Base-by-base conservation (phyloP, 2,888 invertebrate genomes). In the Rhodophaea formosa region DNA sequence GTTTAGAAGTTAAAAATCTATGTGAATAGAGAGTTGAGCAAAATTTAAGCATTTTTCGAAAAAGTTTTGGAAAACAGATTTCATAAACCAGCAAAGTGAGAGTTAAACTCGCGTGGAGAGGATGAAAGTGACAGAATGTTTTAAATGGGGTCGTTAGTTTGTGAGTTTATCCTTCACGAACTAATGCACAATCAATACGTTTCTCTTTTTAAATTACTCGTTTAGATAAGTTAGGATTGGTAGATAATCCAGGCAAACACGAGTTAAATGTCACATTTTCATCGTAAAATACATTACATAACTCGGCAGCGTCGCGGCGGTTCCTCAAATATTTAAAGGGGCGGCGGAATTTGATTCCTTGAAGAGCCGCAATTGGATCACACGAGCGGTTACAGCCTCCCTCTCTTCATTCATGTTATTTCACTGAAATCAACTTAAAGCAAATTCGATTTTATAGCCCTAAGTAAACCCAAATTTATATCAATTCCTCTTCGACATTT, bases 241-340 rank as follows among this genome's bases (percentile, higher is more conserved):
- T 5, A 23, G 23, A 23, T 5, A 23, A 23, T 5, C 5, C 23
- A 23, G 5, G 23, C 23, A 14, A 43, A 43, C 3, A 3, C 17
- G 16, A 23, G 3, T 17, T 1, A 45, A 45, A 45, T 45, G 45
- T 23, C 15, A 23, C 23, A 16, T 51, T 35, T 12, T 16, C 12
- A 51, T 35, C 16, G 14, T 32, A 32, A 49, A 32, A 32, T 8
- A 49, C 15, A 49, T 49, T 32, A 49, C 32, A 49, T 49, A 49
- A 57, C 42, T 53, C 52, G 46, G 53, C 52, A 45, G 45, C 62
- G 59, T 56, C 65, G 66, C 69, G 69, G 68, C 79, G 71, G 73
- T 77, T 81, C 74, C 84, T 90, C 84, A 88, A 91, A 91, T 91
- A 90, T 91, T 90, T 88, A 88, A 88, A 88, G 86, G 87, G 85